Evolutionary conservation across 1,140 invertebrate genomes (phyloP).

Genomic region (Bombus superbus): DNA sequence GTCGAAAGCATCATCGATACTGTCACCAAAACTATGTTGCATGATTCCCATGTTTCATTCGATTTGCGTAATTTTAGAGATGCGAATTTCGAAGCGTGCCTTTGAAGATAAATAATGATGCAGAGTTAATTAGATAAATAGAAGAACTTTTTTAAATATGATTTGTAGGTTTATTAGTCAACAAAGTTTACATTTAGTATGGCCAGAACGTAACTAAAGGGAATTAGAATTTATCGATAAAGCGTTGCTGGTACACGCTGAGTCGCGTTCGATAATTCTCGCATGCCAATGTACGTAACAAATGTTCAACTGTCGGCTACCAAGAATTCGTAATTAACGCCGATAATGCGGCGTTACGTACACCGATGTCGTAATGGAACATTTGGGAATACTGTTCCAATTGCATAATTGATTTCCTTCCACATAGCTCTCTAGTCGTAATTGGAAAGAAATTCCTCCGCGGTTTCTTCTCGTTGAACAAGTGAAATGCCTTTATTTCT

Average conservation of each 20-base stretch:
- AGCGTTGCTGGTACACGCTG: not conserved
- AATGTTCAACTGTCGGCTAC: constrained; percentile 3
- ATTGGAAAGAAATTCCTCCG: not conserved
- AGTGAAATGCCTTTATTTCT: not conserved
- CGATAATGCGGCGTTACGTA: constrained; percentile 25
- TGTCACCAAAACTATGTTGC: not conserved
- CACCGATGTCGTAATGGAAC: constrained; percentile 26
- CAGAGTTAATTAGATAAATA: no score
- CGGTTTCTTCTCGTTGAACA: not conserved
- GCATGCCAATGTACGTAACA: constrained; percentile 36
- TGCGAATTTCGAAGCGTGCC: not conserved
- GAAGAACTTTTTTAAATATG: not conserved
- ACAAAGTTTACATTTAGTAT: no score
- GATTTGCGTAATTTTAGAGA: not conserved
- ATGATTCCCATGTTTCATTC: not conserved
- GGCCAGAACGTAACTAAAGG: not conserved
- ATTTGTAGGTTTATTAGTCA: not conserved
- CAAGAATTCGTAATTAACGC: constrained; percentile 49
- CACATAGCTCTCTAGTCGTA: not conserved
- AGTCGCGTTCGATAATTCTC: constrained; percentile 36
- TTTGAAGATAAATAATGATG: not conserved
- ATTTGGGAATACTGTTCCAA: not conserved
- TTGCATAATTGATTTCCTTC: constrained; percentile 17
- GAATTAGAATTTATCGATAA: constrained; percentile 44
- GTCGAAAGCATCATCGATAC: no score